Percentiles rank a stretch among this genome's conserved stretches.
Evolutionary conservation across 2,797 vertebrate species (phyloP).

Genomic region (Florisuga fusca): DNA sequence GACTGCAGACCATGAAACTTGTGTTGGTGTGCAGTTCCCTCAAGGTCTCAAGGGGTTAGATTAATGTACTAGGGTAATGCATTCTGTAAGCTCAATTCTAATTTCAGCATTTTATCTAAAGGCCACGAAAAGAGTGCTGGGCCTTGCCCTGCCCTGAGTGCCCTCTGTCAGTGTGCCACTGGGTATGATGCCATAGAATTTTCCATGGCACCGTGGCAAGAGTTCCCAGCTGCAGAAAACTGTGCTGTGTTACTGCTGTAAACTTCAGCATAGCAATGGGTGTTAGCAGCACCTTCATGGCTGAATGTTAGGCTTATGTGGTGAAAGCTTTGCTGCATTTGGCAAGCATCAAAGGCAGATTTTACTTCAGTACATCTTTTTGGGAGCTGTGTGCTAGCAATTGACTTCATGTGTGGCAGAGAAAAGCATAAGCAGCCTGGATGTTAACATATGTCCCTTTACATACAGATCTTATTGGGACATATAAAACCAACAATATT

Average conservation of each 20-base stretch:
- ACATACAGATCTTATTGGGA: background rate
- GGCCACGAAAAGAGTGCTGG: background rate
- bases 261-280: background rate
- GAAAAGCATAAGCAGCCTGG: background rate
- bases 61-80: background rate
- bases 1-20: background rate
- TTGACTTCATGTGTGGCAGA: background rate
- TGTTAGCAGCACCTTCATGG: background rate
- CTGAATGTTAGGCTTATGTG: background rate
- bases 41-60: background rate
- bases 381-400: background rate
- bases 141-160: background rate
- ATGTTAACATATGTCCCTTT: background rate
- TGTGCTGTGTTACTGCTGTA: background rate
- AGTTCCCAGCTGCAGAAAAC: background rate
- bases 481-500: background rate
- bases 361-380: background rate
- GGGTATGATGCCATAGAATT: background rate
- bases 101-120: background rate
- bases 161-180: background rate
- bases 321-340: background rate
- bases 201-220: background rate
- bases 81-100: background rate
- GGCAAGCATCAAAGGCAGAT: background rate
- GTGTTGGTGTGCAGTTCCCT: background rate